phyloP scores from a whole-genome alignment of 2,113 vertebrate genomes.

The Mormyrus iriodes region DNA sequence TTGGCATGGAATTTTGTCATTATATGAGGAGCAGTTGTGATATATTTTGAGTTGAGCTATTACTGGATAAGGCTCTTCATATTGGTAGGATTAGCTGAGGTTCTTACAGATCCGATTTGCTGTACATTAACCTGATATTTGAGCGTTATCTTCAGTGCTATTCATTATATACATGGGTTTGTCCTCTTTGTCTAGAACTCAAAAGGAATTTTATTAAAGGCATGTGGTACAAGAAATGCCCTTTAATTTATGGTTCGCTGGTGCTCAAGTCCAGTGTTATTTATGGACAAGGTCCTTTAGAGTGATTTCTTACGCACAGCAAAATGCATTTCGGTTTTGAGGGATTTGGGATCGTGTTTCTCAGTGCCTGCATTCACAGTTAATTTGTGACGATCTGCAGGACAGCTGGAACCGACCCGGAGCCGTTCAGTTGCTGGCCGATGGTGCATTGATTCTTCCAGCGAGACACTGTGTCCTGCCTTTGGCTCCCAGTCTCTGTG shows the following conservation, averaged over 20 bases:
- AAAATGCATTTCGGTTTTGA: neutral
- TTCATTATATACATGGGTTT: neutral
- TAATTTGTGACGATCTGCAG: neutral
- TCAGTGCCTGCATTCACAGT: neutral
- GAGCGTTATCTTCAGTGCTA: neutral
- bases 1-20: neutral
- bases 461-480: neutral
- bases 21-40: neutral
- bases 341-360: slow-evolving; percentile 1
- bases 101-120: neutral
- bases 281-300: neutral
- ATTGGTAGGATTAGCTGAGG: neutral
- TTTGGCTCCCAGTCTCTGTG: neutral
- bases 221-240: neutral
- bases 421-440: neutral
- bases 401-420: neutral
- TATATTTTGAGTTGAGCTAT: neutral
- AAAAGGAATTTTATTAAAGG: neutral
- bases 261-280: neutral
- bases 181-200: neutral
- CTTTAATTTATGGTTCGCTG: neutral
- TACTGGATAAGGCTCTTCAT: neutral
- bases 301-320: neutral
- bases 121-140: neutral
- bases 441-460: neutral